Percentiles rank a stretch among this genome's conserved stretches.
Evolutionary conservation across 1,140 invertebrate genomes (phyloP).

Genomic region (Muscidifurax raptorellus): DNA sequence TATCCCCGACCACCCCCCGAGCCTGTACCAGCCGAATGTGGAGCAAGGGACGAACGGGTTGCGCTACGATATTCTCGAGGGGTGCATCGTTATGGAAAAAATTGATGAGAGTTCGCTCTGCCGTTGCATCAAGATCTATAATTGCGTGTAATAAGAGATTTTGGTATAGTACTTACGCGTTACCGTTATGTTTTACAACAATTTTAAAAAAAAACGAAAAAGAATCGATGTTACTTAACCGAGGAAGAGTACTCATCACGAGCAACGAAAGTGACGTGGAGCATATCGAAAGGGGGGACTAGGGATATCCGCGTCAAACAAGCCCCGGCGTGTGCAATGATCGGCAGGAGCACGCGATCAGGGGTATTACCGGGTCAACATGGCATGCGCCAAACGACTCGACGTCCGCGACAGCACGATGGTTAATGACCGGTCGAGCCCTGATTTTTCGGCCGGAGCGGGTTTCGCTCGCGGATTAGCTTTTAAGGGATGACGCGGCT

Average conservation of each 20-base stretch:
- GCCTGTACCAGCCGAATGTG: not conserved
- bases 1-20: not conserved
- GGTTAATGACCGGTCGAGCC: conserved; percentile 29
- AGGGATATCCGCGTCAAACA: not conserved
- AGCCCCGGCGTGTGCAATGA: conserved; percentile 7
- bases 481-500: conserved; percentile 44
- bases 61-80: not conserved
- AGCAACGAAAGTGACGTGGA: no score
- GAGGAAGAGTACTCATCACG: no score
- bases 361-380: conserved; percentile 24
- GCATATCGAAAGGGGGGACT: not conserved
- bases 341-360: not conserved
- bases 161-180: no score
- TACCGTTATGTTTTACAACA: no score
- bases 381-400: conserved; percentile 1
- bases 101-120: no score
- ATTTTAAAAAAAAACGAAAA: no score
- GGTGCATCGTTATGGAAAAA: not conserved
- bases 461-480: conserved; percentile 25
- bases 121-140: no score
- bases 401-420: not conserved
- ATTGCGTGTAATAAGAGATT: no score
- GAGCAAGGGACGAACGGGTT: not conserved
- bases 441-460: conserved; percentile 15
- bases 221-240: no score